Base-by-base conservation (phyloP, 2,888 invertebrate genomes). In the Hirudinaria manillensis region DNA sequence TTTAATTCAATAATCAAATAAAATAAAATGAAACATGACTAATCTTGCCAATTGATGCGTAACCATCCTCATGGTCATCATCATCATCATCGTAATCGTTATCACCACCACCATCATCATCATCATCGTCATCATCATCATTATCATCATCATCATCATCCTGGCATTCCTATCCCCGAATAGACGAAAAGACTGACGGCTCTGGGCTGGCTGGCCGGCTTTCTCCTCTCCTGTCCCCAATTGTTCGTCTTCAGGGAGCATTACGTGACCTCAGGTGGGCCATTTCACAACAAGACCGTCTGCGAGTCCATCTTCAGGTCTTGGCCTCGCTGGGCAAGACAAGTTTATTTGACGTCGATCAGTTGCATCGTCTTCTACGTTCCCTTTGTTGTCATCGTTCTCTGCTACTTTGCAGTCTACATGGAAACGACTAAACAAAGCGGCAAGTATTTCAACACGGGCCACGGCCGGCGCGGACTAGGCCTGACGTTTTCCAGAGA, bases 371-470 rank as follows among this genome's bases (percentile, higher is more conserved):
- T 82, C 65, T 83, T 85, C 78, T 79, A 82, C 74, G 76, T 84
- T 38, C 84, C 84, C 0, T 79, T 84, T 21, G 72, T 83, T 38
- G 79, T 84, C 68, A 80, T 85, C 13, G 77, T 80, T n/a, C 73
- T 83, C 32, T 83, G 82, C 76, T 85, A 85, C 79, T 79, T 81
- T 6, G 77, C 83, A 61, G 84, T 85, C 78, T 84, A 84, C 77
- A 77, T 82, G 72, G 84, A 84, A 78, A 84, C 84, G 38, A 80
- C 83, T 24, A 77, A 80, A 56, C 84, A 84, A 73, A 82, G 83
- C 3, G 80, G 80, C 24, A 82, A 82, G 76, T n/a, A n/a, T n/a
- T 80, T 80, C 61, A 67, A 27, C 29, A 78, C 79, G 75, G 79
- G 78, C 65, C 80, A 56, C 83, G 81, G 71, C 81, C 82, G 3